Conservation (phyloP, 2,888 invertebrate species). For the Sepioteuthis lessoniana region DNA sequence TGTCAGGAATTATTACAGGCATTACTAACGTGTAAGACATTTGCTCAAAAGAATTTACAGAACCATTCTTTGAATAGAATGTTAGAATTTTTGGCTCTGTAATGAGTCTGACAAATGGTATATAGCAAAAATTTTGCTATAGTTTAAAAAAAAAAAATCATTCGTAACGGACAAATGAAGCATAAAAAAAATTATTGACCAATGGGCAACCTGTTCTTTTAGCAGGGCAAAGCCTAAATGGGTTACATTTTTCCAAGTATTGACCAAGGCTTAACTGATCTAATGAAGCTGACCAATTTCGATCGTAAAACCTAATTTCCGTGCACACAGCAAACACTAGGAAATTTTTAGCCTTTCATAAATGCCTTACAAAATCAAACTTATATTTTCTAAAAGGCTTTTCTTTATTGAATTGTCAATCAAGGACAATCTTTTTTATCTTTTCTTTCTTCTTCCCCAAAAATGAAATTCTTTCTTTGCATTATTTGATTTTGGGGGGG, state of each 20-base stretch:
- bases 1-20: no score
- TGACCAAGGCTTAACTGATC: neutral
- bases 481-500: neutral
- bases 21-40: no score
- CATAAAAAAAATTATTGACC: neutral
- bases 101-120: neutral
- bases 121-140: neutral
- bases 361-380: neutral
- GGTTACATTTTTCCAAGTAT: neutral
- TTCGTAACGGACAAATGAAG: neutral
- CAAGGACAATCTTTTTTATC: neutral
- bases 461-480: neutral
- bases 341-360: neutral
- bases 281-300: neutral
- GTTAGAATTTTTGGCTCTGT: neutral
- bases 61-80: neutral
- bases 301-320: neutral
- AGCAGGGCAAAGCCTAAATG: neutral
- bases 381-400: neutral
- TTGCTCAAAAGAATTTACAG: neutral
- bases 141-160: neutral
- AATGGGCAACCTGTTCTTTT: neutral
- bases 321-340: neutral
- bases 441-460: neutral
- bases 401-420: slow-evolving; percentile 25